Conservation (phyloP, 2,113 vertebrate genomes). For the Erythrocercus mccallii region DNA sequence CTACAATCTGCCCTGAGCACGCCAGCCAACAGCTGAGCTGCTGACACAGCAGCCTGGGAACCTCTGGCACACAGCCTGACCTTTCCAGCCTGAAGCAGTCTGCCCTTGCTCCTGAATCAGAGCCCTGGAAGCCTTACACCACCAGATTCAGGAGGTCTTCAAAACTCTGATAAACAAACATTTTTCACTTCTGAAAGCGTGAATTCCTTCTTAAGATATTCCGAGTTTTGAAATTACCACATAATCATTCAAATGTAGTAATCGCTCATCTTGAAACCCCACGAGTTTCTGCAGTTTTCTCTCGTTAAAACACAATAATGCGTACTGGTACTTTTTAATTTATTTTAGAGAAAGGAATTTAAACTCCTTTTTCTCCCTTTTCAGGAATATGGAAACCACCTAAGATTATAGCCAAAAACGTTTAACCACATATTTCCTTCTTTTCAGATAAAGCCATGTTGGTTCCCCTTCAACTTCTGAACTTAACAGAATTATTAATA, state of each 20-base stretch:
- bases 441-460: constrained; percentile 77
- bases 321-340: background rate
- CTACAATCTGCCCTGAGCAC: background rate
- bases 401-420: constrained; percentile 74
- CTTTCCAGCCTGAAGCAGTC: background rate
- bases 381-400: constrained; percentile 76
- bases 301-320: constrained; percentile 22
- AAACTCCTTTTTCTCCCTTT: constrained; percentile 27
- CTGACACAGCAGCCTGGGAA: background rate
- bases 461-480: constrained; percentile 59
- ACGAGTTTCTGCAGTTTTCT: background rate
- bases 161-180: background rate
- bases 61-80: background rate
- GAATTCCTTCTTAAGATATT: background rate
- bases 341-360: constrained; percentile 12
- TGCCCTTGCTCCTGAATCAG: background rate
- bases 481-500: constrained; percentile 41
- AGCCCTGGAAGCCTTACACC: background rate
- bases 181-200: background rate
- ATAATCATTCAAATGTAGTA: background rate
- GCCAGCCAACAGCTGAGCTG: background rate
- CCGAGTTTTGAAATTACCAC: background rate
- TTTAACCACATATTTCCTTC: constrained; percentile 92
- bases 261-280: background rate
- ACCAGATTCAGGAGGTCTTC: background rate